phyloP scores from a whole-genome alignment of 2,888 invertebrate species.

The Esperia sulphurella region DNA sequence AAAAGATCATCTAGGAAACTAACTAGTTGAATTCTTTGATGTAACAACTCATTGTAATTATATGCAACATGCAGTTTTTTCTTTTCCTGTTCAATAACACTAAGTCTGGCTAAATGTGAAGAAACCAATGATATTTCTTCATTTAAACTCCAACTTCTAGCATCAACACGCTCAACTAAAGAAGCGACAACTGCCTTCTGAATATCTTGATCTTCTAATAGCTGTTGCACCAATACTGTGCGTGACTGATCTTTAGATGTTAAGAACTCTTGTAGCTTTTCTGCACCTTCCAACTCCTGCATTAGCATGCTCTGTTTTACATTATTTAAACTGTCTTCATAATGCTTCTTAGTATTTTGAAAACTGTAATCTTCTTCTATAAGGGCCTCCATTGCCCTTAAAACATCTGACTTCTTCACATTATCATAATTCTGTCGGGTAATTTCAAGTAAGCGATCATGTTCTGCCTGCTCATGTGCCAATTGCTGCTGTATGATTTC shows the following conservation, averaged over 20 bases:
- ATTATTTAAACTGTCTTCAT: conserved; percentile 82
- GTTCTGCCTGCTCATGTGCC: conserved; percentile 83
- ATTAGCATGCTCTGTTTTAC: conserved; percentile 80
- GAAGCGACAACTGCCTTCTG: conserved; percentile 87
- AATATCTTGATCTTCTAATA: conserved; percentile 83
- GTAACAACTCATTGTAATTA: conserved; percentile 84
- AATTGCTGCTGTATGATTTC: conserved; percentile 82
- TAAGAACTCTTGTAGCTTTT: conserved; percentile 79
- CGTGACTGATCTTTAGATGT: conserved; percentile 81
- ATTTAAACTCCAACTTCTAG: conserved; percentile 86
- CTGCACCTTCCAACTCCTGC: conserved; percentile 80
- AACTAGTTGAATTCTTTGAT: conserved; percentile 84
- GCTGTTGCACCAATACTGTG: conserved; percentile 77
- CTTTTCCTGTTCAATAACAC: conserved; percentile 85
- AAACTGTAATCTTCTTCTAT: conserved; percentile 83
- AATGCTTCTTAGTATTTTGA: conserved; percentile 79
- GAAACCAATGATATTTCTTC: conserved; percentile 88
- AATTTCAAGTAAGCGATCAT: conserved; percentile 81
- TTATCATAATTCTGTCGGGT: conserved; percentile 77
- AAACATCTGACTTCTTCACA: conserved; percentile 83
- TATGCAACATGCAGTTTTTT: conserved; percentile 82
- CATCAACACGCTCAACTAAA: conserved; percentile 85
- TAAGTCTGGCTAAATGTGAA: conserved; percentile 84
- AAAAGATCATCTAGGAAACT: conserved; percentile 83
- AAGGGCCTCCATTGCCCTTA: conserved; percentile 85